Evolutionary conservation across 2,888 invertebrate species (phyloP).

Genomic region (Eilema sororculum): DNA sequence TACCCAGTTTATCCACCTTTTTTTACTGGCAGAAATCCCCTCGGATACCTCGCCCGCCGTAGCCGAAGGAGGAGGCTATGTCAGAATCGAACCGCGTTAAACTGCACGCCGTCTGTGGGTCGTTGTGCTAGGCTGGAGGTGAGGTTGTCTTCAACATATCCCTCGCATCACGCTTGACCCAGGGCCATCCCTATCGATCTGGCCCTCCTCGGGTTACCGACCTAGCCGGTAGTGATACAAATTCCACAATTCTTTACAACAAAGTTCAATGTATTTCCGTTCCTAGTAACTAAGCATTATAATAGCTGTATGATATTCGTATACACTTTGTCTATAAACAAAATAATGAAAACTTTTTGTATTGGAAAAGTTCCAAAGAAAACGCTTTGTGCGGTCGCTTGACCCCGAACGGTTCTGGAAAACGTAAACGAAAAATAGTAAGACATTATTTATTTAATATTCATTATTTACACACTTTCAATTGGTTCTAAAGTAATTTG

Average conservation of each 20-base stretch:
- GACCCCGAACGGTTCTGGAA: conserved; percentile 55
- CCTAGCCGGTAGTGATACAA: not conserved
- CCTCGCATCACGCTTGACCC: too few relatives aligned
- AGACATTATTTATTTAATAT: conserved; percentile 27
- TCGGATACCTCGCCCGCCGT: too few relatives aligned
- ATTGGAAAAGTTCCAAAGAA: conserved; percentile 74
- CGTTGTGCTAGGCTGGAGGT: too few relatives aligned
- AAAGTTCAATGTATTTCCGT: not conserved
- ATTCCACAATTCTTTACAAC: not conserved
- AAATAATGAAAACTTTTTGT: conserved; percentile 45
- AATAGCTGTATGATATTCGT: not conserved
- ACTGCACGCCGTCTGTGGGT: too few relatives aligned
- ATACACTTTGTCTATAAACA: conserved; percentile 29
- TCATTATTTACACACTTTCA: not conserved
- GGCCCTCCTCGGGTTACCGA: too few relatives aligned
- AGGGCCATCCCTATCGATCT: too few relatives aligned
- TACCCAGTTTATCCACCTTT: too few relatives aligned
- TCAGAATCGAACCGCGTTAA: too few relatives aligned
- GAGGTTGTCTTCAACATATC: too few relatives aligned
- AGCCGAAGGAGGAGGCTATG: too few relatives aligned
- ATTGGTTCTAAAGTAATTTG: not conserved
- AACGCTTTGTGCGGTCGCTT: conserved; percentile 68
- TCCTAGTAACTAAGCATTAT: not conserved
- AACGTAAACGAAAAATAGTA: conserved; percentile 51
- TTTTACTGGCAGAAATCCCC: too few relatives aligned